Evolutionary conservation across 2,888 invertebrate species (phyloP).

Genomic region (Nyleta sp.): DNA sequence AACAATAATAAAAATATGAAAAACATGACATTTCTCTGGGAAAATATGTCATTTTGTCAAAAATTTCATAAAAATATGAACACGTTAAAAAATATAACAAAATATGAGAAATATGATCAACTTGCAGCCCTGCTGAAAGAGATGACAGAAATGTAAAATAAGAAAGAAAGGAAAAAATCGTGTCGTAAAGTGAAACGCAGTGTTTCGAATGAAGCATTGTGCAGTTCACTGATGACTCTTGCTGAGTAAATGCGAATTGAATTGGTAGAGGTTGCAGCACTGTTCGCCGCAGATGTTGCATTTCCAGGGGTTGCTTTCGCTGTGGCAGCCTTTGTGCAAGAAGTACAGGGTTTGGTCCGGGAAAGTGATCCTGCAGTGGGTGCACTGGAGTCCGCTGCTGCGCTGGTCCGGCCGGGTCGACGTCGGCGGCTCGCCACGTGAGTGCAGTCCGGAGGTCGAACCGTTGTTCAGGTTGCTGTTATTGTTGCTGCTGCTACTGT

Average conservation of each 20-base stretch:
- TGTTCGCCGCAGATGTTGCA: slow-evolving; percentile 99
- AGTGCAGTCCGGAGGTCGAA: slow-evolving; percentile 79
- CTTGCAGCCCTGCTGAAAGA: no score
- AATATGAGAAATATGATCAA: no score
- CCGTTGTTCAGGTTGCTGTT: slow-evolving; percentile 67
- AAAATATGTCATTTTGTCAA: no score
- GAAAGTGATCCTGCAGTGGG: slow-evolving; percentile 95
- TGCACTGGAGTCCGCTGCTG: slow-evolving; percentile 88
- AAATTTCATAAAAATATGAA: no score
- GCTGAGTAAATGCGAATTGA: slow-evolving; percentile 97
- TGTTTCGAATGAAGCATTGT: slow-evolving; percentile 25
- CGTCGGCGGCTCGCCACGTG: slow-evolving; percentile 84
- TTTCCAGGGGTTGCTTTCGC: slow-evolving; percentile 98
- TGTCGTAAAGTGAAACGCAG: slow-evolving; percentile 2
- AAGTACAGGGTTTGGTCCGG: slow-evolving; percentile 98
- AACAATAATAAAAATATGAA: no score
- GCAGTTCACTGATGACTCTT: slow-evolving; percentile 90
- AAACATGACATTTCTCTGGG: no score
- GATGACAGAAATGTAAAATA: no score
- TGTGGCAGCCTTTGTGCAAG: slow-evolving; percentile 98
- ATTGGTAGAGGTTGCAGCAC: slow-evolving; percentile 97
- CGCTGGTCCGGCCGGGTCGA: slow-evolving; percentile 87
- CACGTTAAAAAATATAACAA: no score
- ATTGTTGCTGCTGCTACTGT: slow-evolving; percentile 61
- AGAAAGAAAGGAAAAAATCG: neutral